Evolutionary conservation across 2,888 invertebrate species (phyloP).

Genomic region (Pseudoips prasinana): DNA sequence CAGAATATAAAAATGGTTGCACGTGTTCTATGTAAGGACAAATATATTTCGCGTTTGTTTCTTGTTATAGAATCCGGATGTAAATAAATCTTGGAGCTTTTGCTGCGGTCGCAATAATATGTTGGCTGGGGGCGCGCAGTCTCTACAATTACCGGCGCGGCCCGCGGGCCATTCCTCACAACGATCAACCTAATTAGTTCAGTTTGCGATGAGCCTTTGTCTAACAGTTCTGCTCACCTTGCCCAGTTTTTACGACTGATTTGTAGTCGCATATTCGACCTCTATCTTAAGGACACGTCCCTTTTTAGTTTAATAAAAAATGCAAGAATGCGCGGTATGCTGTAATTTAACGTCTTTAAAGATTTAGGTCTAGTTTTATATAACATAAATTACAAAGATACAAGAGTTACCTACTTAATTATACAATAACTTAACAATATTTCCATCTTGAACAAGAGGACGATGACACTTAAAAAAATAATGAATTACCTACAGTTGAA

Average conservation of each 20-base stretch:
- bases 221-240: constrained; percentile 75
- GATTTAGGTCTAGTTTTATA: too few species aligned
- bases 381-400: too few species aligned
- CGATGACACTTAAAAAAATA: constrained; percentile 24
- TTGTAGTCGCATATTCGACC: constrained; percentile 47
- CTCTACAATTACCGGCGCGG: constrained; percentile 61
- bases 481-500: constrained; percentile 14
- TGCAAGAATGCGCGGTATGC: constrained; percentile 4
- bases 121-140: constrained; percentile 43
- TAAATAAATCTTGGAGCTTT: constrained; percentile 65
- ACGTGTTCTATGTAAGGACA: too few species aligned
- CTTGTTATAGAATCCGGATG: constrained; percentile 67
- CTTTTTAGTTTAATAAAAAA: constrained; percentile 44
- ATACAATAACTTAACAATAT: too few species aligned
- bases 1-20: too few species aligned
- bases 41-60: too few species aligned
- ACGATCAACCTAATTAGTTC: constrained; percentile 67
- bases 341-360: constrained; percentile 3
- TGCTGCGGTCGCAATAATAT: constrained; percentile 50
- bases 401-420: too few species aligned
- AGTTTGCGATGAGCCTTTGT: constrained; percentile 74
- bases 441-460: constrained; percentile 16
- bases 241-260: constrained; percentile 57
- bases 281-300: constrained; percentile 55
- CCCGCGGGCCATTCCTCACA: constrained; percentile 68